Evolutionary conservation across 2,113 vertebrate genomes (phyloP).

Genomic region (Paradisaea rubra): DNA sequence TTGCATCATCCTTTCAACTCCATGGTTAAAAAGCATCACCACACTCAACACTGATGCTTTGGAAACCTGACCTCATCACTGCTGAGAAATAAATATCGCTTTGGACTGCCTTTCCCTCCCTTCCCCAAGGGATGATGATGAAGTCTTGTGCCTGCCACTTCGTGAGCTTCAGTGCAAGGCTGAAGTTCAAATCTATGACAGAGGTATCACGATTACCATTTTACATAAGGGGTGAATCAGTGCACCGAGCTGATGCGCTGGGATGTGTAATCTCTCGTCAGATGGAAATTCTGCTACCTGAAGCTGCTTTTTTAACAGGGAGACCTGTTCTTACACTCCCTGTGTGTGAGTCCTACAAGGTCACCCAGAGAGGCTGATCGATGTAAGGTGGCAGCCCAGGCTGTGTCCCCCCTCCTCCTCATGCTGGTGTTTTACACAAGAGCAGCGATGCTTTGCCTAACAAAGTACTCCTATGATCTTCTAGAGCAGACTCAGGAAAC

Average conservation of each 20-base stretch:
- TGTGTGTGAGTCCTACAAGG: background rate
- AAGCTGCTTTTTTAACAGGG: background rate
- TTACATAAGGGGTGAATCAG: background rate
- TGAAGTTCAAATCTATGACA: background rate
- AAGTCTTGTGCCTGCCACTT: background rate
- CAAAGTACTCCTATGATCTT: background rate
- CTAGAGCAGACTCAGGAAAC: background rate
- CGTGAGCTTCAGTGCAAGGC: background rate
- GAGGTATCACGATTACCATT: background rate
- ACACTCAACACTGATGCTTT: background rate
- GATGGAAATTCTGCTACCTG: background rate
- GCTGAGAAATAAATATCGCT: background rate
- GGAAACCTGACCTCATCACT: background rate
- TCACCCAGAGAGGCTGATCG: background rate
- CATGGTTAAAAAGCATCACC: background rate
- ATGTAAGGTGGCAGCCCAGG: background rate
- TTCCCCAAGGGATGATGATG: background rate
- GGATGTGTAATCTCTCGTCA: background rate
- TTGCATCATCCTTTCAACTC: background rate
- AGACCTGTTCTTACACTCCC: background rate
- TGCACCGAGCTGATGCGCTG: background rate
- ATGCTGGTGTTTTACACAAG: accelerated
- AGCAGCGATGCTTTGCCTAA: background rate
- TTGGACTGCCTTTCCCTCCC: background rate
- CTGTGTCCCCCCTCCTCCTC: accelerated